phyloP scores from a whole-genome alignment of 1,140 invertebrate species.

The Brachionus sp. region DNA sequence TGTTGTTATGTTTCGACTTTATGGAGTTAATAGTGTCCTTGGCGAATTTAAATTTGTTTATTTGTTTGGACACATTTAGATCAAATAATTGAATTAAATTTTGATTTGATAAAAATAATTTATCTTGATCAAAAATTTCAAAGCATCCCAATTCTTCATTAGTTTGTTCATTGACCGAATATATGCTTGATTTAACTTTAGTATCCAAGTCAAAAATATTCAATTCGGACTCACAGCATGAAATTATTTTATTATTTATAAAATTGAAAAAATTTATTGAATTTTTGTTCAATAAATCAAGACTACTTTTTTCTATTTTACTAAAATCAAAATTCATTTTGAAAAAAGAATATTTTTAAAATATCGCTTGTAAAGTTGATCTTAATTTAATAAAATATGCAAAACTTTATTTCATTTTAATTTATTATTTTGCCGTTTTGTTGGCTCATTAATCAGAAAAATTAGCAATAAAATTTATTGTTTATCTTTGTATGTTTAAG shows the following conservation, averaged over 20 bases:
- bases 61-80: neutral
- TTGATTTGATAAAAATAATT: neutral
- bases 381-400: neutral
- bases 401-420: neutral
- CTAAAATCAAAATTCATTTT: conserved; percentile 9
- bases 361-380: neutral
- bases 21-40: neutral
- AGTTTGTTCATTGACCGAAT: neutral
- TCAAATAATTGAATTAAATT: conserved; percentile 12
- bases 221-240: neutral
- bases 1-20: neutral
- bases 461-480: too few relatives aligned
- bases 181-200: neutral
- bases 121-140: neutral
- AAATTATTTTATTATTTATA: neutral
- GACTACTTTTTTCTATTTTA: neutral
- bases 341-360: neutral
- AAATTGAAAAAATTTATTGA: conserved; percentile 11
- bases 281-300: neutral
- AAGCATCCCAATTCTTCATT: neutral
- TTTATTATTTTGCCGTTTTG: neutral
- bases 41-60: conserved; percentile 32
- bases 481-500: too few relatives aligned
- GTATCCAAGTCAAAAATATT: neutral
- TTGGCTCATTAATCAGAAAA: neutral